Base-by-base conservation (phyloP, 2,888 invertebrate genomes). In the Argyresthia goedartella region DNA sequence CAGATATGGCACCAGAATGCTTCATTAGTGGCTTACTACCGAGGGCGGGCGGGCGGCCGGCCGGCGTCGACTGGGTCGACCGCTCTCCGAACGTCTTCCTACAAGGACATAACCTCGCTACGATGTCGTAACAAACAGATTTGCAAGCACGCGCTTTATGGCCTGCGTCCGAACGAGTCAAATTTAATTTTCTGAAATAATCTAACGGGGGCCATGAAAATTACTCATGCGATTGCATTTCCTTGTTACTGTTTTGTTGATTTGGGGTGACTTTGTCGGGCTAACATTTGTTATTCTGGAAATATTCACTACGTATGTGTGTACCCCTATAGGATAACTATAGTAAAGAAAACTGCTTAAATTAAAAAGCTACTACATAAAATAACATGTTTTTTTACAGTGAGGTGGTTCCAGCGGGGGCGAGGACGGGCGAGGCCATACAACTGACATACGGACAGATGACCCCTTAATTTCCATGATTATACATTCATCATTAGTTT, bases 91-190 rank as follows among this genome's bases (percentile, higher is more conserved):
- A 73, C 75, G 73, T 82, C 81, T 82, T 81, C 74, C 75, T 67
- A 76, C 25, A 78, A 71, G 84, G 85, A 84, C 85, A 84, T 86
- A 85, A 86, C 84, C 80, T 78, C 73, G 81, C 85, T 80, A 86
- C 84, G 85, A 85, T 84, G 84, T 79, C 85, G 81, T 86, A 86
- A 86, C 82, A 84, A 85, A 84, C 81, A 86, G 85, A 85, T 86
- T 86, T 85, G 85, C 85, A 85, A 86, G 85, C 85, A 85, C 67
- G 75, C 75, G 81, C 78, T 86, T 86, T 86, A 86, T 84, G 84
- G 71, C 71, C 81, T 81, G 85, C 82, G 85, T 84, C 84, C 84
- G 74, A 25, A 86, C 75, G 81, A 81, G 81, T 81, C 72, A 85
- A 85, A 85, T 85, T 86, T 84, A 86, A 85, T 86, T 86, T 81